Base-by-base conservation (phyloP, 2,888 invertebrate species). In the Hydrotaea diabolus region DNA sequence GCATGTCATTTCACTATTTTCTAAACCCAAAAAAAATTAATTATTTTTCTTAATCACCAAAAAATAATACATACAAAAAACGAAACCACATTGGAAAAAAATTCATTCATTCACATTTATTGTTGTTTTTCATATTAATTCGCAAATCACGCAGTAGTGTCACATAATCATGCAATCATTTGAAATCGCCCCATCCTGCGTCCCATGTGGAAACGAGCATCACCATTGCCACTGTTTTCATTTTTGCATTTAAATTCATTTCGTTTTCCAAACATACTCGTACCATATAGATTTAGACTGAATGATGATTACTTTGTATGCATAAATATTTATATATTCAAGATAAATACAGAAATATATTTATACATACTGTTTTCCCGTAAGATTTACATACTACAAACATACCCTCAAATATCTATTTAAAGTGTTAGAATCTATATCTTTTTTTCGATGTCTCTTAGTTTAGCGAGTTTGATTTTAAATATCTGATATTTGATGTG, bases 301-400 rank as follows among this genome's bases (percentile, higher is more conserved):
- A 43, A 66, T 66, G 66, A 69, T 46, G 46, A 69, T 46, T 43
- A 46, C 23, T 43, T 46, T 69, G 7, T 43, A 69, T 69, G 15
- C 21, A 69, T 46, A 69, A 13, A 46, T 69, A 69, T 69, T 59
- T 59, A 59, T 59, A 59, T 59, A 55, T 21, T 21, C 19, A 19
- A 49, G 4, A 49, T n/a, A 49, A 15, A 49, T 49, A 49, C 9
- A 49, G 5, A 49, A n/a, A 49, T 49, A 49, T 49, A 49, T 15
- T n/a, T 49, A n/a, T n/a, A n/a, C n/a, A n/a, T n/a, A n/a, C 8
- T 49, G 21, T 11, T 21, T 55, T 55, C n/a, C n/a, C n/a, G n/a
- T n/a, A n/a, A 55, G 55, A 55, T 8, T 21, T 23, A 7, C 53
- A 21, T 21, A 7, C 21, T 55, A 21, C 9, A 55, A 19, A 19